phyloP scores from a whole-genome alignment of 2,888 invertebrate species.

The Ceriagrion tenellum region DNA sequence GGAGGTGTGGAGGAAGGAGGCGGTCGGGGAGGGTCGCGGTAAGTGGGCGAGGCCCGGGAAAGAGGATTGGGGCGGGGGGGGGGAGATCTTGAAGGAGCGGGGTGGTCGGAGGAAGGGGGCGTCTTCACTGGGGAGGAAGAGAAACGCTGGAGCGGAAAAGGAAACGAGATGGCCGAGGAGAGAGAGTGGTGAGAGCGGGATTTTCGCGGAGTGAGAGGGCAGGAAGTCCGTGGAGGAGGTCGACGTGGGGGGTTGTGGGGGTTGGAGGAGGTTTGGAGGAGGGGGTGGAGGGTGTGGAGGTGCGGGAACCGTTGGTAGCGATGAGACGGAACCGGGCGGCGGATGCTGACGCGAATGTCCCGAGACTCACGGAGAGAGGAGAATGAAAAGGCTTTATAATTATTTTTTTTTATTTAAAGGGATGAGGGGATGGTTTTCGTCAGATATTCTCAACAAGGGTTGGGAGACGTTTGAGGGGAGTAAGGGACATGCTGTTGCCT shows the following conservation, averaged over 20 bases:
- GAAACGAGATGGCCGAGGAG: conserved; percentile 21
- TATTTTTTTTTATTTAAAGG: background rate
- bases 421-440: background rate
- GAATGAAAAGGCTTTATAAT: conserved; percentile 38
- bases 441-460: background rate
- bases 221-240: background rate
- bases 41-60: background rate
- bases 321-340: conserved; percentile 45
- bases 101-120: background rate
- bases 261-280: background rate
- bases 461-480: background rate
- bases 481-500: background rate
- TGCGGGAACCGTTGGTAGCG: conserved; percentile 18
- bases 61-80: background rate
- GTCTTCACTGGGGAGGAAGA: background rate
- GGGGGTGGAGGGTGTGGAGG: too few relatives aligned
- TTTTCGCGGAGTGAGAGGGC: background rate
- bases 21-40: background rate
- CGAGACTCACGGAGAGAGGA: background rate
- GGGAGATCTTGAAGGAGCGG: background rate
- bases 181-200: background rate
- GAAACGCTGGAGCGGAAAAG: conserved; percentile 11
- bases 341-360: conserved; percentile 42
- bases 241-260: background rate
- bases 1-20: background rate